phyloP scores from a whole-genome alignment of 2,797 vertebrate genomes.

The Nothura maculosa region DNA sequence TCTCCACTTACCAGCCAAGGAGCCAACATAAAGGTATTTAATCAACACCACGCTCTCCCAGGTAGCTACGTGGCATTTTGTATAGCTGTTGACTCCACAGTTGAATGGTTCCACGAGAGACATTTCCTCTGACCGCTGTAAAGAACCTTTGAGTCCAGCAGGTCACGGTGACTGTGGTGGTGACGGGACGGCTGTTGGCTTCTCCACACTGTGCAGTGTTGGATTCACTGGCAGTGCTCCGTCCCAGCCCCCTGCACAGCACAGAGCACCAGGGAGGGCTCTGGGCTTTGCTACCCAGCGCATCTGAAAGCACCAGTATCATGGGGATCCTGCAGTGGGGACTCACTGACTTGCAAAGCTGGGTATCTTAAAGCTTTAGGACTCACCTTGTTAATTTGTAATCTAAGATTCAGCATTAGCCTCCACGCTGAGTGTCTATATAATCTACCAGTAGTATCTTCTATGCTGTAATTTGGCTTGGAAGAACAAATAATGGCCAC shows the following conservation, averaged over 20 bases:
- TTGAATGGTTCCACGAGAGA: not conserved
- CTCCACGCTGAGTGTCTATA: not conserved
- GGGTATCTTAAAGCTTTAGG: not conserved
- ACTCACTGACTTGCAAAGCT: not conserved
- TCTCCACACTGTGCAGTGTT: not conserved
- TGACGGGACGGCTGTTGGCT: too few species aligned
- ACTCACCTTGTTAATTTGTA: not conserved
- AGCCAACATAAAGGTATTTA: not conserved
- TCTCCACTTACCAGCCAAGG: not conserved
- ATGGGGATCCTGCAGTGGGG: not conserved
- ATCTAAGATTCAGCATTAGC: not conserved
- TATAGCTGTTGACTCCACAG: accelerated
- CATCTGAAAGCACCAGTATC: not conserved
- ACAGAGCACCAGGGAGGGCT: not conserved
- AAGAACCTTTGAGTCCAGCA: not conserved
- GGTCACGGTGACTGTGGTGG: too few species aligned
- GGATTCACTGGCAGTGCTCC: not conserved
- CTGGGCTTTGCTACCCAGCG: not conserved
- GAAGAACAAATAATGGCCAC: not conserved
- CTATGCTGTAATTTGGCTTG: not conserved
- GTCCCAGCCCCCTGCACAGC: not conserved
- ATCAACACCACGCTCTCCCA: not conserved
- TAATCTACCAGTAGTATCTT: not conserved
- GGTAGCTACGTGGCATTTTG: not conserved
- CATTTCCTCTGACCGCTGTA: not conserved